These are phyloP conservation scores for Australoheros facetus DNA, from an alignment of 2,797 vertebrate genomes.

Conservation along the genomic window DNA sequence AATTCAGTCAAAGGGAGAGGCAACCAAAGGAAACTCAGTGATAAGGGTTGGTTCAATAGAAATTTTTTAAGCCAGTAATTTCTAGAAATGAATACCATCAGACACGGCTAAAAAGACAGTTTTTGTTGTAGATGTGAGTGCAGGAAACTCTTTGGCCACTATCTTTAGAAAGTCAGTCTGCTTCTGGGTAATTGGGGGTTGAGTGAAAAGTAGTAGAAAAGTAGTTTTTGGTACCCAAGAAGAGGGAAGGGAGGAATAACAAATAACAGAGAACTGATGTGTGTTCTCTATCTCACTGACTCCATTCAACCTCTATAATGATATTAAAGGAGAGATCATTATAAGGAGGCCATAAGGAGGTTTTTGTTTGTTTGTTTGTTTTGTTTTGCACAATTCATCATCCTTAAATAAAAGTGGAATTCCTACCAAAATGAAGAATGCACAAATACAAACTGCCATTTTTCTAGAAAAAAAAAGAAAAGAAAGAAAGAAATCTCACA, in stretches of 20 bases:
- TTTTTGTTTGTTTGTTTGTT: not conserved
- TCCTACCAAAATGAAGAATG: not conserved
- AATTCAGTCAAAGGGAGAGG: constrained; percentile 51
- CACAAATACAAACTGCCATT: not conserved
- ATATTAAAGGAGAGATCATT: constrained; percentile 31
- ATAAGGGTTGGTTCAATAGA: constrained; percentile 49
- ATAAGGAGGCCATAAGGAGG: constrained; percentile 17
- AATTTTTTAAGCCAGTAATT: not conserved
- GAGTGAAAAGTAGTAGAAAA: constrained; percentile 51
- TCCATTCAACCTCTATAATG: constrained; percentile 22
- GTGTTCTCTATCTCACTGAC: constrained; percentile 42
- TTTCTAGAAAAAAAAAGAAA: not conserved
- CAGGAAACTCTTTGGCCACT: constrained; percentile 32
- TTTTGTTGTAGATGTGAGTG: constrained; percentile 23
- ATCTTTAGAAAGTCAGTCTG: constrained; percentile 39
- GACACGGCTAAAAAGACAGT: not conserved
- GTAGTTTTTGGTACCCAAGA: constrained; percentile 29
- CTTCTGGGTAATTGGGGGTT: constrained; percentile 51
- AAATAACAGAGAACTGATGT: constrained; percentile 25
- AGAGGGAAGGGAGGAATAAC: constrained; percentile 6
- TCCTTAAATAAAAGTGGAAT: not conserved
- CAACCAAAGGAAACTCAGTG: constrained; percentile 25
- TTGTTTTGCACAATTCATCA: too few relatives aligned
- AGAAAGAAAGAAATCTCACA: too few relatives aligned
- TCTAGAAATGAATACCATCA: constrained; percentile 21